Evolutionary conservation across 2,797 vertebrate species (phyloP), one percentile per base, ranked within the genome.

Genomic region (Anabas testudineus): DNA sequence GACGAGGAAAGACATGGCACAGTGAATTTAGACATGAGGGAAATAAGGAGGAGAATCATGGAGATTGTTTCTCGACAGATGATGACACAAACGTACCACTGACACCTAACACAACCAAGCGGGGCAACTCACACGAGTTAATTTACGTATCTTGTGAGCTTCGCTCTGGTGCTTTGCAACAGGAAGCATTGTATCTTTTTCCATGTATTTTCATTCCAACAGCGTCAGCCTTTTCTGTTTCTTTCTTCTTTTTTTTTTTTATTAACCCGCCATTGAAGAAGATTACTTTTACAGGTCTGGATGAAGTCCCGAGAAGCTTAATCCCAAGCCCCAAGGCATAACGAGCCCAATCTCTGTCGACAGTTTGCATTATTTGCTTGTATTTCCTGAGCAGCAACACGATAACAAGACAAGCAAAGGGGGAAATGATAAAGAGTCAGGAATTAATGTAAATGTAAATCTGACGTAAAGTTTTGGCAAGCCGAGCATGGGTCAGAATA

Each of bases 11-110:
- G 74, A 87, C 75, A 56, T 54, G 57, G 68, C 70, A 66, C 52
- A 60, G 78, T 85, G 76, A 79, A 79, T 77, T 80, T 69, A 73
- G 74, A 87, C 58, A 42, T 67, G 51, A 88, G 59, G 78, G 80
- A 42, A 86, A 81, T 91, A 74, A 81, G 82, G 54, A 69, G 59
- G 62, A 80, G 76, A 90, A 72, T 83, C 76, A 72, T 75, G 76
- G 74, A 78, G 55, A 73, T 87, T 84, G 74, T 82, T 82, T 84
- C 56, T 65, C 24, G 71, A 58, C 68, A 82, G 79, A 85, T 76
- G 80, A 30, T 47, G 34, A 51, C 13, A 5, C 36, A 2, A 45
- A 42, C 21, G 8, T 58, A 36, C 43, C 19, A 39, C 18, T 21
- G 18, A 55, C 34, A 30, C 22, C 12, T 2, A 53, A 37, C 70